Conservation (phyloP, 2,797 vertebrate species). For the Antrozous pallidus region DNA sequence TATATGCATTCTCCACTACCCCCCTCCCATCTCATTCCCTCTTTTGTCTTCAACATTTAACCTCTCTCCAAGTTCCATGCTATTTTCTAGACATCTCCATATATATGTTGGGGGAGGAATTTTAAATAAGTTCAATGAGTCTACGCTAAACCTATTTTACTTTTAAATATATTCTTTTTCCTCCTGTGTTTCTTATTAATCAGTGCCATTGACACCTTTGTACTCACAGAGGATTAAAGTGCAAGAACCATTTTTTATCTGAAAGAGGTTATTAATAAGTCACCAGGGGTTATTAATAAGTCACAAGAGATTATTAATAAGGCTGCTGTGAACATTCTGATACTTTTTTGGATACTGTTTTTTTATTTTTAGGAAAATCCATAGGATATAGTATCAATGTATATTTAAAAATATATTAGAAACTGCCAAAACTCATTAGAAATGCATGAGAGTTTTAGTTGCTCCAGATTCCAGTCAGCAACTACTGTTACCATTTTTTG, state of each 20-base stretch:
- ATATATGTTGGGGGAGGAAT: background rate
- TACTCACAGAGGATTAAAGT: background rate
- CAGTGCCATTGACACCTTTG: background rate
- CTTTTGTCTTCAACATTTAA: background rate
- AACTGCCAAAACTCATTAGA: background rate
- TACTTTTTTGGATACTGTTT: background rate
- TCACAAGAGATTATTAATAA: constrained; percentile 33
- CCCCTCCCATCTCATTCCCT: background rate
- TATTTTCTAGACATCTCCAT: background rate
- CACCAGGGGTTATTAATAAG: background rate
- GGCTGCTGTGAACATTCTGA: background rate
- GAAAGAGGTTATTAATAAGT: too few relatives aligned
- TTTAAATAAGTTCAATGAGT: background rate
- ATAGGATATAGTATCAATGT: background rate
- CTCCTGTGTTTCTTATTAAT: background rate
- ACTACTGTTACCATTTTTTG: background rate
- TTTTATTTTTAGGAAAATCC: background rate
- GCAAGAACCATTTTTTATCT: background rate
- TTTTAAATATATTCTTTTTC: constrained; percentile 34
- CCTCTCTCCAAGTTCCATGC: background rate
- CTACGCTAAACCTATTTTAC: background rate
- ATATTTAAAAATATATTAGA: constrained; percentile 15
- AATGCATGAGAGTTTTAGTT: background rate
- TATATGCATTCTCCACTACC: background rate
- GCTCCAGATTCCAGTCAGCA: background rate